A percentile compares a stretch with the other conserved stretches of the same genome.
Evolutionary conservation across 2,797 vertebrate species (phyloP).

Genomic region (Diceros bicornis): DNA sequence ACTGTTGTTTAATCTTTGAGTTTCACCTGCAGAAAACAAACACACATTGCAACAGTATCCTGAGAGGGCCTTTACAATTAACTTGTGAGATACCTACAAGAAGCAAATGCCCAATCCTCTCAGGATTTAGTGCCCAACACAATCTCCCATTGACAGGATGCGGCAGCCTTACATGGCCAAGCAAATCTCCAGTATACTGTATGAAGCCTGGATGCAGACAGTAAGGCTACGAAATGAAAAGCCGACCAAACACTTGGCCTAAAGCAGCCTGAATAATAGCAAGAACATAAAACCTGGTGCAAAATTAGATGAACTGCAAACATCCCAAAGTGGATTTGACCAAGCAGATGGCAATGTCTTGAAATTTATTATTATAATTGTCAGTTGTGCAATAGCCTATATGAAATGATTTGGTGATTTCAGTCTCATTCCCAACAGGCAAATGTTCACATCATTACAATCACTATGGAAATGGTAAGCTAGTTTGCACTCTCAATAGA

Average conservation of each 20-base stretch:
- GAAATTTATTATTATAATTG: constrained; percentile 66
- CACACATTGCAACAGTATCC: neutral
- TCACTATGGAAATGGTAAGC: constrained; percentile 57
- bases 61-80: neutral
- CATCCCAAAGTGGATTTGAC: constrained; percentile 64
- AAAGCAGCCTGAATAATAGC: constrained; percentile 59
- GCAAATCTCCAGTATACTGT: neutral
- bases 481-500: constrained; percentile 68
- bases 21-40: constrained; percentile 64
- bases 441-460: constrained; percentile 70
- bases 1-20: constrained; percentile 8
- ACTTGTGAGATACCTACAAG: neutral
- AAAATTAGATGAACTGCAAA: constrained; percentile 59
- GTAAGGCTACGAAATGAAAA: constrained; percentile 50
- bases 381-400: constrained; percentile 54
- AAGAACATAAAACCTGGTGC: constrained; percentile 60
- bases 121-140: neutral
- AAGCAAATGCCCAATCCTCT: constrained; percentile 42
- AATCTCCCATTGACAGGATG: neutral
- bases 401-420: constrained; percentile 73
- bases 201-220: constrained; percentile 2
- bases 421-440: constrained; percentile 50
- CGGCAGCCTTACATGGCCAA: neutral
- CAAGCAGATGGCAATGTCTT: constrained; percentile 47
- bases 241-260: constrained; percentile 18